Conservation (phyloP, 2,113 vertebrate genomes). For the Leucopsar rothschildi region DNA sequence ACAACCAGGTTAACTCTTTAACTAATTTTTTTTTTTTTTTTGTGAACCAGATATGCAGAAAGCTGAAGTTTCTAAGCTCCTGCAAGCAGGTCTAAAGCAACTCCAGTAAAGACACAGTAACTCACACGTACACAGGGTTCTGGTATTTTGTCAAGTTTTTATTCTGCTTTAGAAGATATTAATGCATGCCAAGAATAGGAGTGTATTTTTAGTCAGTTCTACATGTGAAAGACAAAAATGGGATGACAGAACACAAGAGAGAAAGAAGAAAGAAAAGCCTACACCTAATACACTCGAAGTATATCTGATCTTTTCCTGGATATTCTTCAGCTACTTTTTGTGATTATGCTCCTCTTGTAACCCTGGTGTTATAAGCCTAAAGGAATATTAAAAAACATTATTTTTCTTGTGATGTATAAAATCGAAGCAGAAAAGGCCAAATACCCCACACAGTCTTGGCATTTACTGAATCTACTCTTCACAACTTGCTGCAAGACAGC, state of each 20-base stretch:
- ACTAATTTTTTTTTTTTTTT: not conserved
- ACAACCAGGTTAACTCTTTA: not conserved
- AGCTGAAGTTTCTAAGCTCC: not conserved
- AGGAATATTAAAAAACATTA: not conserved
- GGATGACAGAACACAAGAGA: not conserved
- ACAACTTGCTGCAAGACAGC: not conserved
- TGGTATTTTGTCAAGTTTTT: constrained; percentile 1
- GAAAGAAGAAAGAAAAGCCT: constrained; percentile 12
- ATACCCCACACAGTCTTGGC: constrained; percentile 54
- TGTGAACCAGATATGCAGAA: not conserved
- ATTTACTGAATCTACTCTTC: constrained; percentile 64
- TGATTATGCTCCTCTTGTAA: not conserved
- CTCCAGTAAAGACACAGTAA: not conserved
- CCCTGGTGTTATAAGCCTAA: not conserved
- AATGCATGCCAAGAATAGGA: not conserved
- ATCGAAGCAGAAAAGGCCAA: constrained; percentile 54
- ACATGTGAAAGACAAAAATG: not conserved
- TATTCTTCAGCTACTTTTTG: constrained; percentile 4
- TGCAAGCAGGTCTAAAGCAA: not conserved
- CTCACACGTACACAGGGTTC: not conserved
- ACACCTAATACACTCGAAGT: not conserved
- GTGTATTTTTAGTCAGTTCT: constrained; percentile 1
- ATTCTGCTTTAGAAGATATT: not conserved
- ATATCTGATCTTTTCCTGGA: not conserved
- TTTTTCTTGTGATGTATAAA: constrained; percentile 21